Evolutionary conservation across 2,797 vertebrate species (phyloP).

Genomic region (Crenichthys baileyi): DNA sequence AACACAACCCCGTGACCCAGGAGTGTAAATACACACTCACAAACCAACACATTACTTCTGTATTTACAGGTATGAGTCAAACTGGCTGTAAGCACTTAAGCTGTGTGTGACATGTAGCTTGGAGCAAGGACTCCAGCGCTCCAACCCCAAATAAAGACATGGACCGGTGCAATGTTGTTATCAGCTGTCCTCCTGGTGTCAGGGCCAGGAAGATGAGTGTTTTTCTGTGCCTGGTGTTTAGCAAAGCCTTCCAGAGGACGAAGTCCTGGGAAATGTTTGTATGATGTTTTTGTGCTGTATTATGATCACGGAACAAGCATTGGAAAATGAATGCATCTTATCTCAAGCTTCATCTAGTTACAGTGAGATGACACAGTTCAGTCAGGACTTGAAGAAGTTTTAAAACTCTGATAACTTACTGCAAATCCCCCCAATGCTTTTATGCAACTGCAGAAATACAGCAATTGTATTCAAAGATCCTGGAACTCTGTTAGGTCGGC

Average conservation of each 20-base stretch:
- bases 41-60: constrained; percentile 40
- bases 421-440: constrained; percentile 6
- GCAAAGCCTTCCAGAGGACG: constrained; percentile 73
- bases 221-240: constrained; percentile 74
- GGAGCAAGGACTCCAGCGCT: constrained; percentile 59
- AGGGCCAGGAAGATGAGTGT: constrained; percentile 61
- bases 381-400: constrained; percentile 23
- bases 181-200: constrained; percentile 72
- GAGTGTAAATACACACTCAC: constrained; percentile 42
- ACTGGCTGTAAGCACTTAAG: constrained; percentile 60
- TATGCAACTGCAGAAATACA: not conserved
- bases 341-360: constrained; percentile 30
- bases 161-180: constrained; percentile 68
- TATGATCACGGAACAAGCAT: constrained; percentile 62
- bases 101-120: constrained; percentile 61
- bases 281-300: constrained; percentile 67
- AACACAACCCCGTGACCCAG: constrained; percentile 23
- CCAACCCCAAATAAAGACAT: constrained; percentile 84
- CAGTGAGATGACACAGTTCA: constrained; percentile 28
- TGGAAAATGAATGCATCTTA: constrained; percentile 60
- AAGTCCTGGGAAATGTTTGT: constrained; percentile 77
- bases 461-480: not conserved
- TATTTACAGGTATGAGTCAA: constrained; percentile 76
- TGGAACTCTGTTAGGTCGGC: not conserved
- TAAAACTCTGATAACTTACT: constrained; percentile 7